Conservation (phyloP, 1,140 invertebrate species). For the Pollicipes pollicipes region DNA sequence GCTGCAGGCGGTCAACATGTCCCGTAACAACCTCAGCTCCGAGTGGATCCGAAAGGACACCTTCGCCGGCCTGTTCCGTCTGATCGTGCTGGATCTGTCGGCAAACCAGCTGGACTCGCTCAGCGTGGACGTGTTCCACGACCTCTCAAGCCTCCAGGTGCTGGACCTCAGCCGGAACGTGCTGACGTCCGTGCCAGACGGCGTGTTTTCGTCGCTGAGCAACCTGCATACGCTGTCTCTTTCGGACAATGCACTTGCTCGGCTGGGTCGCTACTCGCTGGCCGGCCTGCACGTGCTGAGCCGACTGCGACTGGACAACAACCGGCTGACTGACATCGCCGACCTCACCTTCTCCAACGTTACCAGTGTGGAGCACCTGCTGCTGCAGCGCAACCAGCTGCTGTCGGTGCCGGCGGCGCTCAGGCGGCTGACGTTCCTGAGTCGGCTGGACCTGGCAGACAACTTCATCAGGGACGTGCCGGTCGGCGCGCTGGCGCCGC, state of each 20-base stretch:
- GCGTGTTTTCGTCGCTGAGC: constrained; percentile 62
- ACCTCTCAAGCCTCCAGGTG: constrained; percentile 61
- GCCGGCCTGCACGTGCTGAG: constrained; percentile 60
- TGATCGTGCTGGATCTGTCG: constrained; percentile 67
- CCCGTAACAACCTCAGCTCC: constrained; percentile 27
- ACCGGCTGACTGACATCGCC: constrained; percentile 52
- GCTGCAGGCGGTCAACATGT: constrained; percentile 48
- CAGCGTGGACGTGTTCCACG: constrained; percentile 51
- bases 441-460: constrained; percentile 59
- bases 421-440: constrained; percentile 49
- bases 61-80: constrained; percentile 65
- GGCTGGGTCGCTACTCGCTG: constrained; percentile 52
- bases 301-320: constrained; percentile 57
- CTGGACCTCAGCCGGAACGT: constrained; percentile 60
- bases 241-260: constrained; percentile 60
- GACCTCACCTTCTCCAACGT: constrained; percentile 57
- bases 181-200: constrained; percentile 53
- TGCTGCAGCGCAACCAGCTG: constrained; percentile 62
- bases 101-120: constrained; percentile 62
- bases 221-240: constrained; percentile 62
- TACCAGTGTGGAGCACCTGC: constrained; percentile 53
- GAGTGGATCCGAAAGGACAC: constrained; percentile 38
- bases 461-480: constrained; percentile 56
- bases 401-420: constrained; percentile 50
- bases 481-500: constrained; percentile 55